Base-by-base conservation (phyloP, 1,140 invertebrate genomes). In the Samia ricini region DNA sequence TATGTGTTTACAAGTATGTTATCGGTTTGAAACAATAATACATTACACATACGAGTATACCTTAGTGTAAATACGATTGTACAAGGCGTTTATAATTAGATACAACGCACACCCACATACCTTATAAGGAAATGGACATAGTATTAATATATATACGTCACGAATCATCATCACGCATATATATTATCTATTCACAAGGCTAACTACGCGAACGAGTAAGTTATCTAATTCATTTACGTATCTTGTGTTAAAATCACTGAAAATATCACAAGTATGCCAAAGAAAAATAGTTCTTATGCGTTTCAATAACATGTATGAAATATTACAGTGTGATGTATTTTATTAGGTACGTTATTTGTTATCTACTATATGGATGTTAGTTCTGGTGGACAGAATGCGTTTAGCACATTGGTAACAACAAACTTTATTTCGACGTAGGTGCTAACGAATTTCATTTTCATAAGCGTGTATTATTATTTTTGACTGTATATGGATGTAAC, bases 341-440 rank as follows among this genome's bases (percentile, higher is more conserved):
- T 15, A 42, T 42, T 42, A n/a, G n/a, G n/a, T n/a, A 42, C 33
- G n/a, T 7, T 42, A 15, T 42, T 42, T 42, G 33, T 42, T 42
- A 7, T 42, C 7, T 42, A 15, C 33, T 15, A 42, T 42, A 42
- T 42, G 10, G 33, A 10, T 42, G 33, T 42, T 42, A 42, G 33
- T 42, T 4, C 2, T 15, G 10, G 24, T 26, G 54, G 33, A 56
- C 60, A 50, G 60, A 64, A 70, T 67, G 26, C 29, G 29, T 21
- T 80, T 77, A 78, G 60, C 73, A 74, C 71, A 61, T 74, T 33
- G 56, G 69, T 78, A 68, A 74, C 63, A 77, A 79, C 69, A 61
- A 71, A 70, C 66, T 72, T 66, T 66, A 69, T 72, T 76, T 72
- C 66, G 72, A 64, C 56, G 48, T 59, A 51, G 61, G 42, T 20